Conservation (phyloP, 2,888 invertebrate species). For the Habrosyne pyritoides region DNA sequence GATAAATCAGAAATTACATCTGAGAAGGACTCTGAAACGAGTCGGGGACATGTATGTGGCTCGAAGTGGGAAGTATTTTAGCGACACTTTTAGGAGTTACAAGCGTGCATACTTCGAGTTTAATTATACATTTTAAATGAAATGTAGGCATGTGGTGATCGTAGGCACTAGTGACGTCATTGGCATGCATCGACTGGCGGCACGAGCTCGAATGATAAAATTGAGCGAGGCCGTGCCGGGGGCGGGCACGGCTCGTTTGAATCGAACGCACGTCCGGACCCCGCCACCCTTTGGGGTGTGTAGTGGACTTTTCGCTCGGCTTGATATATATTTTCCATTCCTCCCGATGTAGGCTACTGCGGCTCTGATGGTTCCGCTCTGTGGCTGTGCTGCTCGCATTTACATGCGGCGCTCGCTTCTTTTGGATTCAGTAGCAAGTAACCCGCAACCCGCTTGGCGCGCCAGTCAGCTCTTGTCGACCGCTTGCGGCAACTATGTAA, state of each 20-base stretch:
- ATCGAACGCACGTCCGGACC: constrained; percentile 81
- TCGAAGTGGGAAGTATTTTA: not conserved
- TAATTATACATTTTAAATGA: not conserved
- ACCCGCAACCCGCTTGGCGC: constrained; percentile 22
- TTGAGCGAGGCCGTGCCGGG: constrained; percentile 43
- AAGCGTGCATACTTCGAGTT: constrained; percentile 13
- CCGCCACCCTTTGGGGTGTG: constrained; percentile 69
- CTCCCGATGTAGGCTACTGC: constrained; percentile 75
- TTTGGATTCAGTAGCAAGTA: constrained; percentile 3
- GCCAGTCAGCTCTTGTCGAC: not conserved
- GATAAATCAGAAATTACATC: constrained; percentile 75
- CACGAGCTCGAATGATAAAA: constrained; percentile 47
- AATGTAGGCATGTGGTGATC: not conserved
- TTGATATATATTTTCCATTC: constrained; percentile 82
- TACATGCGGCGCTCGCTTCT: constrained; percentile 60
- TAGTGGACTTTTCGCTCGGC: constrained; percentile 83
- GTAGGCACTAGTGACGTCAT: constrained; percentile 10
- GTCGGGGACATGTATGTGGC: constrained; percentile 25
- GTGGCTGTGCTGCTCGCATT: constrained; percentile 59
- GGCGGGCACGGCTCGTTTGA: constrained; percentile 76
- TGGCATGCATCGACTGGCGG: constrained; percentile 33
- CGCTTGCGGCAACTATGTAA: no score
- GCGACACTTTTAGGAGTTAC: not conserved
- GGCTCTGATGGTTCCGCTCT: constrained; percentile 67
- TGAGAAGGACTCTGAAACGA: constrained; percentile 47